Conservation (phyloP, 2,113 vertebrate genomes). For the Canis aureus region DNA sequence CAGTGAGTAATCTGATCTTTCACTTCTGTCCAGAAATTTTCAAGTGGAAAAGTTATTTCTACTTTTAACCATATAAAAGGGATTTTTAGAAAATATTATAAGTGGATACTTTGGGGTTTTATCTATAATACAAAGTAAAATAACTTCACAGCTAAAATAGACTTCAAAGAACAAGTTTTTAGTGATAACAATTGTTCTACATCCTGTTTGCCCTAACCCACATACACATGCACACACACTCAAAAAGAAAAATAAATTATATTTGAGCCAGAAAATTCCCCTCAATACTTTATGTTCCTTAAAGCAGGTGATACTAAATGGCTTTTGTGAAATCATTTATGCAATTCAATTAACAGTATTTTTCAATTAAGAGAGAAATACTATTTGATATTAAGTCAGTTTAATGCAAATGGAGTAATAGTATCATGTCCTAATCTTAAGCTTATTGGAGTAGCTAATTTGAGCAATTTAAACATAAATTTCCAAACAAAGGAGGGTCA, state of each 20-base stretch:
- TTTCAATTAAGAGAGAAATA: background rate
- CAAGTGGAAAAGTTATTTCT: background rate
- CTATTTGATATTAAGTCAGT: background rate
- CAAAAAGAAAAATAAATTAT: background rate
- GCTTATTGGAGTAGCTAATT: background rate
- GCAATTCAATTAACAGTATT: background rate
- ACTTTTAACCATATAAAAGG: slow-evolving; percentile 54
- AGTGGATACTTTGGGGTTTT: background rate
- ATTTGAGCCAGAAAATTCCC: slow-evolving; percentile 11
- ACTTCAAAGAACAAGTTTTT: slow-evolving; percentile 19
- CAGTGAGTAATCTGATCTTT: background rate
- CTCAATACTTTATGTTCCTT: background rate
- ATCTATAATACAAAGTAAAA: background rate
- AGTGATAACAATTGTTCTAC: background rate
- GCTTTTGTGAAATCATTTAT: background rate
- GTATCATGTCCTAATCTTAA: background rate
- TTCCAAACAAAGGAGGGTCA: background rate
- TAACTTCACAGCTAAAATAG: background rate
- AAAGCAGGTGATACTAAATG: background rate
- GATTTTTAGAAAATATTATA: background rate
- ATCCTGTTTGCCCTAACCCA: background rate
- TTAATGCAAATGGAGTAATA: background rate
- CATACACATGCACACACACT: background rate
- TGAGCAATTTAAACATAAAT: background rate
- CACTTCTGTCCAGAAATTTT: slow-evolving; percentile 5